These are phyloP conservation scores for Ormyrus pomaceus DNA, from an alignment of 2,888 invertebrate genomes.

Conservation along the genomic window DNA sequence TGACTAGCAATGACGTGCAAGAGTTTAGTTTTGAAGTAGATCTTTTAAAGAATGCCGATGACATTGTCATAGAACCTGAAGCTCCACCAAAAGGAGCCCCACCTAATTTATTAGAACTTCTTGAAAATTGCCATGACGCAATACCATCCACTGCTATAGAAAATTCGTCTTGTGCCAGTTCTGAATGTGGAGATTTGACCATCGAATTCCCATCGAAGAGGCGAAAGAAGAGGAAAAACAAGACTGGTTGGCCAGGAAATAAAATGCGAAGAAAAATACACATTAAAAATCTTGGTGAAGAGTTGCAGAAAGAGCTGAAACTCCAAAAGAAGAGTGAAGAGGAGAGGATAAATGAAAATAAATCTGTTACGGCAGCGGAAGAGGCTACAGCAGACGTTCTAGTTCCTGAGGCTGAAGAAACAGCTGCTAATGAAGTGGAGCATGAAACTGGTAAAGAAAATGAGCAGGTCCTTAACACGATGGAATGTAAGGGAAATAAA, in stretches of 20 bases:
- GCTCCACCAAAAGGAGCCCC: conserved; percentile 67
- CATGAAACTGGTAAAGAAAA: conserved; percentile 66
- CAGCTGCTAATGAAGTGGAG: conserved; percentile 68
- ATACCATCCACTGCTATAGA: conserved; percentile 66
- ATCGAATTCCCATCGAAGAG: conserved; percentile 74
- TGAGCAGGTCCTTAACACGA: conserved; percentile 45
- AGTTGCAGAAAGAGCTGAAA: conserved; percentile 66
- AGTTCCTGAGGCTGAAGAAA: conserved; percentile 70
- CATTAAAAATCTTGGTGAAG: conserved; percentile 58
- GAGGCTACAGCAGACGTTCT: conserved; percentile 32
- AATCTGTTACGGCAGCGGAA: background rate
- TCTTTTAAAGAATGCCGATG: conserved; percentile 53
- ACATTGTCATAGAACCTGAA: conserved; percentile 54
- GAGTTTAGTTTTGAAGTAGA: conserved; percentile 76
- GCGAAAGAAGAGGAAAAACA: conserved; percentile 82
- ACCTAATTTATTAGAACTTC: conserved; percentile 68
- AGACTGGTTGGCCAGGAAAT: conserved; percentile 87
- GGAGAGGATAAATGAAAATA: background rate
- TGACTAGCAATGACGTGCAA: conserved; percentile 74
- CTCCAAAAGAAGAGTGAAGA: conserved; percentile 55
- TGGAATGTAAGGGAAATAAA: background rate
- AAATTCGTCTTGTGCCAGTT: conserved; percentile 72
- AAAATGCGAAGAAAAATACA: conserved; percentile 68
- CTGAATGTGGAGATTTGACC: conserved; percentile 70
- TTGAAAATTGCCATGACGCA: conserved; percentile 70